phyloP scores from a whole-genome alignment of 2,888 invertebrate genomes.

The Harpagoxenus sublaevis region DNA sequence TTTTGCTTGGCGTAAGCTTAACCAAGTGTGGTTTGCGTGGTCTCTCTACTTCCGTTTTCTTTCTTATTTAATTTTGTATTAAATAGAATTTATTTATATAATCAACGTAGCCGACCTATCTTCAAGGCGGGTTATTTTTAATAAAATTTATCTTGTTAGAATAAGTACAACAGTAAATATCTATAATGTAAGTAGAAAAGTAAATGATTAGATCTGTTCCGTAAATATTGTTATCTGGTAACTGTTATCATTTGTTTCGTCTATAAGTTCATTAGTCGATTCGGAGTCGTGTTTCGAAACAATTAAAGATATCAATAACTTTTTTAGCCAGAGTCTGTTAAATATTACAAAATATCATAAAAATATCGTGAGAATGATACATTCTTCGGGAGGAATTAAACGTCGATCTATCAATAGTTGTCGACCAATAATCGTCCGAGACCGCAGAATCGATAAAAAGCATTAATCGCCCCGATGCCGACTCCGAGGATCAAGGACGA shows the following conservation, averaged over 20 bases:
- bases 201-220: not conserved
- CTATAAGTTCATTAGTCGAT: not conserved
- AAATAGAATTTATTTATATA: not conserved
- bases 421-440: not conserved
- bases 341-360: not conserved
- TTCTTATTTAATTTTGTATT: conserved; percentile 1
- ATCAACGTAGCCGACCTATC: not conserved
- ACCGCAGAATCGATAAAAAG: conserved; percentile 19
- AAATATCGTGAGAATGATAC: not conserved
- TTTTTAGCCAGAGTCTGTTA: not conserved
- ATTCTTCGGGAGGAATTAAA: conserved; percentile 1
- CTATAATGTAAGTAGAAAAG: not conserved
- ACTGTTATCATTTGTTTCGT: not conserved
- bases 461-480: conserved; percentile 8
- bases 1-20: conserved; percentile 12
- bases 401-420: conserved; percentile 4
- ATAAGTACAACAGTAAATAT: not conserved
- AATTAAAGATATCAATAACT: not conserved
- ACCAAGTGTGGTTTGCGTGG: conserved; percentile 1
- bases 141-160: not conserved
- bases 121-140: not conserved
- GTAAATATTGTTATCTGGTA: conserved; percentile 5
- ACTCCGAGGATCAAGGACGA: conserved; percentile 42
- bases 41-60: not conserved
- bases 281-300: not conserved